Percentiles rank a stretch among this genome's conserved stretches.
phyloP scores from a whole-genome alignment of 37 sponge, comb jelly and placozoan genomes.

The Bolinopsis microptera region DNA sequence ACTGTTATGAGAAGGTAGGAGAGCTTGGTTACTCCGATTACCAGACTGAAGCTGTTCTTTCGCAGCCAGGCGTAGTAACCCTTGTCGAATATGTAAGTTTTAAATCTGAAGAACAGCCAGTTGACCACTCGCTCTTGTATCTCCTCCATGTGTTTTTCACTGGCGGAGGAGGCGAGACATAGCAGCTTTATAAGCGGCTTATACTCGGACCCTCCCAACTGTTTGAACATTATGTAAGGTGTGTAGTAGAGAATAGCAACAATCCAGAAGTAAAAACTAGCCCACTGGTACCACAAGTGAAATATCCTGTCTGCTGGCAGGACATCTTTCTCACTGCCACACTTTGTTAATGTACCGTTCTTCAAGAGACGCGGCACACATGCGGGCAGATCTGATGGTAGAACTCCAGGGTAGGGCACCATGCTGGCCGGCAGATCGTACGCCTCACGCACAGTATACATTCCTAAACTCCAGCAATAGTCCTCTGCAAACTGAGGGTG shows the following conservation, averaged over 20 bases:
- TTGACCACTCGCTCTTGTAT: conserved; percentile 5
- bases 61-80: not conserved
- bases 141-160: not conserved
- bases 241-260: not conserved
- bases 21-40: not conserved
- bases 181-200: not conserved
- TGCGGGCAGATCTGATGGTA: not conserved
- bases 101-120: conserved; percentile 25
- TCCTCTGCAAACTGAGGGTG: not conserved
- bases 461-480: conserved; percentile 8
- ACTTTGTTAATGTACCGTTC: not conserved
- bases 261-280: not conserved
- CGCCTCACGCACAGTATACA: conserved; percentile 21
- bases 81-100: conserved; percentile 11
- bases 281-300: conserved; percentile 33
- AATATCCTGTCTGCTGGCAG: not conserved
- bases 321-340: conserved; percentile 29
- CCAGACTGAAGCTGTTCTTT: not conserved
- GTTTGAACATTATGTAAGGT: conserved; percentile 18
- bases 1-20: not conserved
- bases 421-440: not conserved
- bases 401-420: not conserved
- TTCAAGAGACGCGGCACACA: conserved; percentile 14
- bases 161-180: not conserved
- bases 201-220: not conserved